Percentiles rank a stretch among this genome's conserved stretches.
Conservation (phyloP, 2,113 vertebrate genomes). For the Chaetodon auriga region DNA sequence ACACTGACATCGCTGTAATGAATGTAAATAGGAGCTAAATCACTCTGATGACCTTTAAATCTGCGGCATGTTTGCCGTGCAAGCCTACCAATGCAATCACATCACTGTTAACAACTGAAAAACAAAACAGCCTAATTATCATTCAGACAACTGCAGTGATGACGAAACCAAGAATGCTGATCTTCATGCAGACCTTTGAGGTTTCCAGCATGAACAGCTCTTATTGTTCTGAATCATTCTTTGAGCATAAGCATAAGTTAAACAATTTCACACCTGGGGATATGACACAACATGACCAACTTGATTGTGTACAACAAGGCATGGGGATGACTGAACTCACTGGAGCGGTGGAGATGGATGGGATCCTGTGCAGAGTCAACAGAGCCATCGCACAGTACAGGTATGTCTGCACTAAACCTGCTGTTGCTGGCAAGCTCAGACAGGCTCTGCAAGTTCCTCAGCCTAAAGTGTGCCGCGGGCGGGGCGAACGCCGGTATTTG, state of each 20-base stretch:
- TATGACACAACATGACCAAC: not conserved
- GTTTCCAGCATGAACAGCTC: not conserved
- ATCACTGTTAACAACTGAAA: constrained; percentile 4
- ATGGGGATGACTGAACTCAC: constrained; percentile 55
- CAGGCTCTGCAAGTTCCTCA: constrained; percentile 65
- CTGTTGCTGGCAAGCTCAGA: constrained; percentile 57
- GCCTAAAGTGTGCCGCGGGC: constrained; percentile 17
- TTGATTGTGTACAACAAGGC: constrained; percentile 4
- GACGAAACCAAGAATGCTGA: not conserved
- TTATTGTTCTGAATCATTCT: not conserved
- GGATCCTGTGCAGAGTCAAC: constrained; percentile 87
- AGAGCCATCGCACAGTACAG: constrained; percentile 85
- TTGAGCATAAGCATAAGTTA: not conserved
- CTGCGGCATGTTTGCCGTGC: constrained; percentile 16
- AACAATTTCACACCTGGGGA: constrained; percentile 8
- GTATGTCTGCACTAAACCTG: constrained; percentile 35
- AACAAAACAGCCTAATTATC: constrained; percentile 29
- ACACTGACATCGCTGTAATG: constrained; percentile 8
- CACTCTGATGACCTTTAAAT: not conserved
- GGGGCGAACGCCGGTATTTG: not conserved
- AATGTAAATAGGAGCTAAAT: constrained; percentile 21
- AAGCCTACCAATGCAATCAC: constrained; percentile 16
- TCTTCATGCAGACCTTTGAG: not conserved
- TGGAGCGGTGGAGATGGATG: constrained; percentile 79
- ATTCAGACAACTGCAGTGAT: constrained; percentile 13